These are phyloP conservation scores for Andrena fulva DNA, from an alignment of 2,888 invertebrate genomes.

Conservation along the genomic window DNA sequence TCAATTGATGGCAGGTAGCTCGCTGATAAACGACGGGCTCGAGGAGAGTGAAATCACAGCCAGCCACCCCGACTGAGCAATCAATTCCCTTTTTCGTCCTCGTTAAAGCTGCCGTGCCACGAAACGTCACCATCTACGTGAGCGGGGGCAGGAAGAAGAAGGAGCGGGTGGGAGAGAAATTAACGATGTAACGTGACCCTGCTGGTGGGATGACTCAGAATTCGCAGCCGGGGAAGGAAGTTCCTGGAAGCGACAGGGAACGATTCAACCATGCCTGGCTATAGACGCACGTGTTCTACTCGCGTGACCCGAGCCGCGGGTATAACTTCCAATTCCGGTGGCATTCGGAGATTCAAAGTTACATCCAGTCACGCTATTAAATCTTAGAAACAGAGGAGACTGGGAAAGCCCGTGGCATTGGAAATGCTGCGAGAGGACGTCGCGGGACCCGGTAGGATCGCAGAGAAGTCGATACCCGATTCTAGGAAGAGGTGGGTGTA, in stretches of 20 bases:
- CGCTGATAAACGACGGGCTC: not conserved
- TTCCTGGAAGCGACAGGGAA: conserved; percentile 23
- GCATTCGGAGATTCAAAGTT: not conserved
- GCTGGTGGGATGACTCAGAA: conserved; percentile 69
- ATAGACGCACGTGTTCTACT: conserved; percentile 40
- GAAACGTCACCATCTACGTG: conserved; percentile 32
- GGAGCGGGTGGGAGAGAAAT: conserved; percentile 3
- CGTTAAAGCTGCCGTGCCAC: conserved; percentile 14
- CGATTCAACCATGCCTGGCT: not conserved
- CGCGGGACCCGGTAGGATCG: not conserved
- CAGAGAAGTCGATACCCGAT: not conserved
- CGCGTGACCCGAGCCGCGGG: conserved; percentile 29
- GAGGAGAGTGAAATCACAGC: not conserved
- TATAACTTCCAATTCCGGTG: conserved; percentile 4
- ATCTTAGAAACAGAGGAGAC: not conserved
- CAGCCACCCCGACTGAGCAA: not conserved
- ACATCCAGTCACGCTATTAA: not conserved
- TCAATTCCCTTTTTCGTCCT: conserved; percentile 8
- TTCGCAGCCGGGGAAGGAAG: conserved; percentile 38
- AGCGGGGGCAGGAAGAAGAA: not conserved
- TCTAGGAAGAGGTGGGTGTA: conserved; percentile 3
- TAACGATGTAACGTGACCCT: conserved; percentile 68
- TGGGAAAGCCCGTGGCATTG: too few relatives aligned
- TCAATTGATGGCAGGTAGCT: not conserved
- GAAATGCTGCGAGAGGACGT: not conserved